A percentile compares a stretch with the other conserved stretches of the same genome.
Conservation (phyloP, 2,888 invertebrate species). For the Dioctria rufipes region DNA sequence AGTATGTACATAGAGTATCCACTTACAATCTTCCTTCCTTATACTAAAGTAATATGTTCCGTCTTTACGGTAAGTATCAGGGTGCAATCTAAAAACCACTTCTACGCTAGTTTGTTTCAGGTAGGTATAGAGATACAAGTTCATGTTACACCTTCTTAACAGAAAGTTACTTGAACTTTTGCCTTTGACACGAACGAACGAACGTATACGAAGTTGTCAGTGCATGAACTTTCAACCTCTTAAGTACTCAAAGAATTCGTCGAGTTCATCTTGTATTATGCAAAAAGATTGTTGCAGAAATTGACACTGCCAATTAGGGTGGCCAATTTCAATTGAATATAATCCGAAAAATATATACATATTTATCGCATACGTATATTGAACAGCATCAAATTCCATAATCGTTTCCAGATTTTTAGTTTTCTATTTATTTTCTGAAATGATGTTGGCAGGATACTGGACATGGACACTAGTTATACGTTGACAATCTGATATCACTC, state of each 20-base stretch:
- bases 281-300: background rate
- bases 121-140: background rate
- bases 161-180: constrained; percentile 39
- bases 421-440: too few relatives aligned
- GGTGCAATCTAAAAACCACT: background rate
- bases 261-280: background rate
- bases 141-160: constrained; percentile 25
- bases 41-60: constrained; percentile 16
- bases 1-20: constrained; percentile 7
- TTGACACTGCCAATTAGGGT: constrained; percentile 22
- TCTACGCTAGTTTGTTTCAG: background rate
- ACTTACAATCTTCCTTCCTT: constrained; percentile 32
- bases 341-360: background rate
- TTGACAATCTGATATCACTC: too few relatives aligned
- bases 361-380: too few relatives aligned
- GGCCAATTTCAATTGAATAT: constrained; percentile 30
- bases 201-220: background rate
- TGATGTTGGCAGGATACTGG: too few relatives aligned
- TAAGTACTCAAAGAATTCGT: background rate
- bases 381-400: too few relatives aligned
- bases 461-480: too few relatives aligned
- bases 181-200: constrained; percentile 25
- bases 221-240: background rate
- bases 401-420: too few relatives aligned
- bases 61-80: constrained; percentile 7